These are phyloP conservation scores for Pecten maximus DNA, from an alignment of 2,888 invertebrate species.

Conservation along the genomic window DNA sequence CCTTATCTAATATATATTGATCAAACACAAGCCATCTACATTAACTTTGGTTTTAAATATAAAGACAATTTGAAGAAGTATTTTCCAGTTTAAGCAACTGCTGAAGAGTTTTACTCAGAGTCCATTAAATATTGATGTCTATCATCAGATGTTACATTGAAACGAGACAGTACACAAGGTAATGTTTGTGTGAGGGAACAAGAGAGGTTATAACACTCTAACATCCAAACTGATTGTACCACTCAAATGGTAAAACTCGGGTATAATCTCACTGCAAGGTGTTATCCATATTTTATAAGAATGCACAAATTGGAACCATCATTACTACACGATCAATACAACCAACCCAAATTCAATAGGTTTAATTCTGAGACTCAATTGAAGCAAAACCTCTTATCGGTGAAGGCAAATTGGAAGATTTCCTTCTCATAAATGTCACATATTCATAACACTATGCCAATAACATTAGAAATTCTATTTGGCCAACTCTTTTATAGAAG, in stretches of 20 bases:
- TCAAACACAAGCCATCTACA: too few species aligned
- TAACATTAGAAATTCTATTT: not conserved
- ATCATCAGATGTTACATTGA: not conserved
- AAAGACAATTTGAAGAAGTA: not conserved
- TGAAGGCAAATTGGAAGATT: not conserved
- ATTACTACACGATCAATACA: not conserved
- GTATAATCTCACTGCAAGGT: not conserved
- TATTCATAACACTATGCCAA: not conserved
- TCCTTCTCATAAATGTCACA: conserved; percentile 2
- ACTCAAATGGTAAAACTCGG: not conserved
- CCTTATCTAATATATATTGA: too few species aligned
- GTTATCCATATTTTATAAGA: conserved; percentile 28
- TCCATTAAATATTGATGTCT: not conserved
- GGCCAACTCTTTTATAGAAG: not conserved
- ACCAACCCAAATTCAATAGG: conserved; percentile 1
- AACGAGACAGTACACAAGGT: not conserved
- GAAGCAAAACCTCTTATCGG: not conserved
- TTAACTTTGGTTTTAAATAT: not conserved
- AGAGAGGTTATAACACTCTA: not conserved
- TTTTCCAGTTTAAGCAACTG: not conserved
- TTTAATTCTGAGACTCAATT: not conserved
- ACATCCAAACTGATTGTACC: not conserved
- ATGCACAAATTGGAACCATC: not conserved
- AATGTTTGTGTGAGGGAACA: not conserved
- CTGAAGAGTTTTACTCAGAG: not conserved